Evolutionary conservation across 92 coral and sea anemone species (phyloP).

Genomic region (Siderastrea radians): DNA sequence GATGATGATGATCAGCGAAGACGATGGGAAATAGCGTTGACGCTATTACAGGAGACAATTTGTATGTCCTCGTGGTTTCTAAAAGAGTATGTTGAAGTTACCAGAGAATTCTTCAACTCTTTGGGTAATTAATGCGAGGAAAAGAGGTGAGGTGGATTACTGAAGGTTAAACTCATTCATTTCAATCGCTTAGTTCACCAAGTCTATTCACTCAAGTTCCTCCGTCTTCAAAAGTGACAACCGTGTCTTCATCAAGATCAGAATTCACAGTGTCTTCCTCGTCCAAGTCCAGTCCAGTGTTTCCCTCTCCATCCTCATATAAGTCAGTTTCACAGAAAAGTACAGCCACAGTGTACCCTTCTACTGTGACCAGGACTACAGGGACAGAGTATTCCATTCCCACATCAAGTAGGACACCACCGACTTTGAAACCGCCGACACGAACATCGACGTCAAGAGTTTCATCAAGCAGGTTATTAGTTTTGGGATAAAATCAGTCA

Average conservation of each 20-base stretch:
- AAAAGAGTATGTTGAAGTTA: too few species aligned
- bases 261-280: slow-evolving; percentile 29
- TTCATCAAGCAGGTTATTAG: slow-evolving; percentile 20
- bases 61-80: too few species aligned
- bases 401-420: slow-evolving; percentile 34
- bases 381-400: slow-evolving; percentile 20
- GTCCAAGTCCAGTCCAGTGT: slow-evolving; percentile 40
- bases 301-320: slow-evolving; percentile 14
- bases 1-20: too few species aligned
- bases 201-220: slow-evolving; percentile 33
- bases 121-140: too few species aligned
- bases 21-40: too few species aligned
- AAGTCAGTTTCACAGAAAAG: not conserved
- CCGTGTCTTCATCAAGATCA: slow-evolving; percentile 24
- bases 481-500: too few species aligned
- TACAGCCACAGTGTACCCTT: not conserved
- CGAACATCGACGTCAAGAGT: not conserved
- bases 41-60: too few species aligned
- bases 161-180: not conserved
- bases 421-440: slow-evolving; percentile 26
- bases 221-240: slow-evolving; percentile 34
- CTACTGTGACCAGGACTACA: not conserved
- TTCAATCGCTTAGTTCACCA: slow-evolving; percentile 7
- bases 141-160: not conserved
- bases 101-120: too few species aligned